Base-by-base conservation (phyloP, 2,888 invertebrate genomes). In the Limnephilus auricula region DNA sequence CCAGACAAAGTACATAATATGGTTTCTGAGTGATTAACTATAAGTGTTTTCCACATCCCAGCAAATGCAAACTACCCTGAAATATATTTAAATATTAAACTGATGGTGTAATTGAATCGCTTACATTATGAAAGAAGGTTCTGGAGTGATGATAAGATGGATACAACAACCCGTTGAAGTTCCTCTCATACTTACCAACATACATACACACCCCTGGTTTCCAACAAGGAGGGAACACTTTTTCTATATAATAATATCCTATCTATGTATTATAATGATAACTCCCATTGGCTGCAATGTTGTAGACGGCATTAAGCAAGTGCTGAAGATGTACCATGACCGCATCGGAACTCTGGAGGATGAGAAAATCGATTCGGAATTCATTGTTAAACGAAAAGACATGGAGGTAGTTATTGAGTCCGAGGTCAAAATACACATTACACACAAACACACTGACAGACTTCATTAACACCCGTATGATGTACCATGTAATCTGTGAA, bases 321-420 rank as follows among this genome's bases (percentile, higher is more conserved):
- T 97, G 96, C 96, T 97, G 96, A 98, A 97, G 96, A 97, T 97
- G 94, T 98, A 99, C 97, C 97, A 99, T 96, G 97, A 97, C 95
- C 98, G 98, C 97, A 98, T 99, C 97, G 96, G 95, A 95, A 96
- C 96, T 94, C 97, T 99, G 97, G 99, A 99, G 97, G 98, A 98
- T 94, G 97, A 98, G 95, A 99, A 99, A 97, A 99, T 98, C 97
- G 99, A 99, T 97, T 97, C 99, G 97, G 99, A 99, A 97, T 98
- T 98, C 97, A 97, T 98, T 96, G 99, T 99, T 96, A 98, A 98
- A 96, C 98, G 98, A 97, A 99, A 99, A 98, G 99, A 99, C 96
- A 98, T 97, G 96, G 84, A 92, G 92, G 92, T 91, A 92, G 90
- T 90, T 89, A 80, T 40, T 40, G 15, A 87, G 83, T 87, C 31